Evolutionary conservation across 64 coral and sea anemone species (phyloP).

Genomic region (Cladopsammia gracilis): DNA sequence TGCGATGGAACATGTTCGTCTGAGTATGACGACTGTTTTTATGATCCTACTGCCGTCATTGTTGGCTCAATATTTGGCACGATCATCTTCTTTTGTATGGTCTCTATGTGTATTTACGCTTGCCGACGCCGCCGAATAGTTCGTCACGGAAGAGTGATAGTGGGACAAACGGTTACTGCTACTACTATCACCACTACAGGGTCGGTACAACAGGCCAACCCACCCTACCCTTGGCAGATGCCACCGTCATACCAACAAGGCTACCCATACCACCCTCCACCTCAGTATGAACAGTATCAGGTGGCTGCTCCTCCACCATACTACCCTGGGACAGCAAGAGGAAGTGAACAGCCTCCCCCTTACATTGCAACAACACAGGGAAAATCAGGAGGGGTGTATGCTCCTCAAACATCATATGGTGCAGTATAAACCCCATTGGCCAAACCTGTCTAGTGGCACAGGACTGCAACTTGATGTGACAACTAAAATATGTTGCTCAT

Average conservation of each 20-base stretch:
- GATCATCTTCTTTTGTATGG: background rate
- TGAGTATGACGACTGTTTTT: background rate
- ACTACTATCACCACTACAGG: background rate
- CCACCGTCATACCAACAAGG: background rate
- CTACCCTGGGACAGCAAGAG: too few relatives aligned
- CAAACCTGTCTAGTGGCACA: background rate
- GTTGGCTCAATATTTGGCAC: background rate
- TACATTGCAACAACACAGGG: background rate
- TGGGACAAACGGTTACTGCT: background rate
- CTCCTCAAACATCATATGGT: slow-evolving; percentile 23
- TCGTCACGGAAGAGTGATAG: slow-evolving; percentile 7
- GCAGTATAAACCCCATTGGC: background rate
- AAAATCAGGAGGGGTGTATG: background rate
- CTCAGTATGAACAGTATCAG: background rate
- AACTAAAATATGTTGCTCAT: too few relatives aligned
- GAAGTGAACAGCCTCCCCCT: slow-evolving; percentile 20
- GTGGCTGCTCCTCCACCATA: background rate
- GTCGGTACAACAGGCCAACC: background rate
- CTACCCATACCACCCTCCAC: slow-evolving; percentile 2
- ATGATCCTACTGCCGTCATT: background rate
- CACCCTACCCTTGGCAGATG: background rate
- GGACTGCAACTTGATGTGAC: too few relatives aligned
- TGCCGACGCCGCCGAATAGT: background rate
- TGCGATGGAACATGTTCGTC: slow-evolving; percentile 1
- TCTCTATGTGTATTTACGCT: background rate